These are phyloP conservation scores for Sceliomorpha sp. DNA, from an alignment of 2,888 invertebrate genomes.

Conservation along the genomic window DNA sequence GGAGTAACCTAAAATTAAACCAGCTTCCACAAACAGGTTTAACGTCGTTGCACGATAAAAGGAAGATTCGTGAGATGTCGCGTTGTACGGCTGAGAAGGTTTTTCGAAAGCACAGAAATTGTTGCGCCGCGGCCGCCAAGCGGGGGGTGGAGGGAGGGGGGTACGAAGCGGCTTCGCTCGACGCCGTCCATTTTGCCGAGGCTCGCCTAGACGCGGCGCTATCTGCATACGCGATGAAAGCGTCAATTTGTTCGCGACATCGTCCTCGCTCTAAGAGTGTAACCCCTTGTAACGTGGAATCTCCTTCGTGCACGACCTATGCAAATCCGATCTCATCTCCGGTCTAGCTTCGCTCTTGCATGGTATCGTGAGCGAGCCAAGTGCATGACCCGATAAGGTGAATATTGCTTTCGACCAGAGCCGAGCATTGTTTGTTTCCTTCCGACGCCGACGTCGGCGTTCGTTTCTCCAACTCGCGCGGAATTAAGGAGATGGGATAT, in stretches of 20 bases:
- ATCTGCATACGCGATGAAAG: conserved; percentile 31
- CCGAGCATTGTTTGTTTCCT: conserved; percentile 6
- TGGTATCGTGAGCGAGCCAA: conserved; percentile 27
- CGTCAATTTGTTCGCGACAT: conserved; percentile 68
- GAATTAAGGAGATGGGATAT: conserved; percentile 21
- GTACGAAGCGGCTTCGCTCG: no score
- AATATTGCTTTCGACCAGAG: conserved; percentile 22
- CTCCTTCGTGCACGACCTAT: conserved; percentile 68
- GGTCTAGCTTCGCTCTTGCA: conserved; percentile 12
- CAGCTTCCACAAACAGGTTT: not conserved
- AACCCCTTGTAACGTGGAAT: conserved; percentile 44
- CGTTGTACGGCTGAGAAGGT: no score
- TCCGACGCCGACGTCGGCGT: conserved; percentile 18
- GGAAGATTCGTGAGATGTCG: no score
- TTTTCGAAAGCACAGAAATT: no score
- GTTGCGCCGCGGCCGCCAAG: no score
- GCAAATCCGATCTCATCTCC: conserved; percentile 58
- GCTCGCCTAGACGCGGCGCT: not conserved
- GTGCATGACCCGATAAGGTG: conserved; percentile 28
- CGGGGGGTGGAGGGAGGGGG: no score
- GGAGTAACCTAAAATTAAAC: not conserved
- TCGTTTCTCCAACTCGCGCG: conserved; percentile 10
- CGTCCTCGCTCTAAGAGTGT: conserved; percentile 25
- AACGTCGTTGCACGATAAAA: not conserved
- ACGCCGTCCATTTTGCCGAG: no score